Evolutionary conservation across 1,140 invertebrate species (phyloP), one percentile per base, ranked within the genome.

Genomic region (Dreissena rostriformis): DNA sequence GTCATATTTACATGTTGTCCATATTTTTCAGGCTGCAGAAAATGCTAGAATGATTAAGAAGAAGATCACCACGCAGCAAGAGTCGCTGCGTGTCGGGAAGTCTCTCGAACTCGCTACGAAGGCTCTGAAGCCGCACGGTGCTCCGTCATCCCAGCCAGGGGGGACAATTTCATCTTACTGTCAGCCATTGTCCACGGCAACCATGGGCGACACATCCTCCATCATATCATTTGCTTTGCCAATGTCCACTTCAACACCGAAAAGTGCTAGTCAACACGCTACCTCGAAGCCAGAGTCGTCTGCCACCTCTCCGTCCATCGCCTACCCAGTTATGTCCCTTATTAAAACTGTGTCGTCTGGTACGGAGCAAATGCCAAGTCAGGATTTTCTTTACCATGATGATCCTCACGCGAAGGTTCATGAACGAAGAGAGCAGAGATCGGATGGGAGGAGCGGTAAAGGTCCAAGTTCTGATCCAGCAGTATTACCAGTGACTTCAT

Each of bases 81-180:
- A 91, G 55, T 81, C 88, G 17, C 79, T 91, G 10, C 89, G 87
- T 78, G 90, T 92, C 84, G 88, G 89, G 51, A 91, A 91, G 81
- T 85, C 86, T 39, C 84, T 91, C 22, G 91, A 91, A 67, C 68
- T 91, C 15, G 90, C 91, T 15, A 84, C 63, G 28, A 90, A 88
- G 83, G 71, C 85, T 24, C 83, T 90, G 24, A 86, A 87, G 71
- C 67, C 73, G 49, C 51, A 80, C 19, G 70, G 68, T 71, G 71
- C 79, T 52, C 26, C 73, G 51, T 55, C 74, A 17, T 53, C 39
- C 29, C 68, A 71, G 22, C n/a, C 82, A 67, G 73, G 61, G 73
- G 73, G 57, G 51, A 61, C 26, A 70, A 76, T 65, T 53, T 70
- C 61, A 52, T 61, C 81, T 75, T 65, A 11, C 28, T 70, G 72